Base-by-base conservation (phyloP, 2,888 invertebrate genomes). In the Odontocerum albicorne region DNA sequence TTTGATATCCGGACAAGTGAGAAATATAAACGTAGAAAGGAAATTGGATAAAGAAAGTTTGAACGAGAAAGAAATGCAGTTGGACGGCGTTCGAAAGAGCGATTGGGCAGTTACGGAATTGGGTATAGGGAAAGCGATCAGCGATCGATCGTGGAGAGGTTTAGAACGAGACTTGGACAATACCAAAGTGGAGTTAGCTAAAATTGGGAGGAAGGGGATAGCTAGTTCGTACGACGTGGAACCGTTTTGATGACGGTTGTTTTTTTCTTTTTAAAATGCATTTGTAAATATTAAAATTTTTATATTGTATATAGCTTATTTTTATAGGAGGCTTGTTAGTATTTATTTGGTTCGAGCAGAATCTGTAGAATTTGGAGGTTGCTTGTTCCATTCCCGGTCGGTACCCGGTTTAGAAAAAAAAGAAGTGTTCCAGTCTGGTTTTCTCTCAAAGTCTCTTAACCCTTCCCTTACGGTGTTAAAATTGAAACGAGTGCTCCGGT, bases 101-200 rank as follows among this genome's bases (percentile, higher is more conserved):
- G 68, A 74, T 64, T 75, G 78, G 68, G 71, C 81, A 1, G 68
- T 82, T 15, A 74, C 81, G 49, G 69, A 69, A 50, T 69, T 69
- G 10, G 79, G 73, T 65, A 80, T 81, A 53, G 86, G 86, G 2
- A 84, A 83, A 12, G 85, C 83, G 68, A 75, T 92, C 15, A 72
- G 80, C 35, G 75, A 81, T 4, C 77, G 92, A 64, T 83, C 85
- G 2, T 96, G 96, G 95, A 84, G 83, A 66, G 96, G 96, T 1
- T 74, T 96, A 47, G 90, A 95, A 65, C 91, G 88, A 64, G 84
- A 86, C 59, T 70, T 92, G 33, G 92, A 92, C 0, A 79, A 87
- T 66, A 86, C 84, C 1, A 83, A 85, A 45, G 85, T 88, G 0
- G 81, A 82, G 55, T 70, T 80, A 55, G 84, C 88, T 4, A 81